Conservation (phyloP, 2,113 vertebrate genomes). For the Anthoscopus minutus region DNA sequence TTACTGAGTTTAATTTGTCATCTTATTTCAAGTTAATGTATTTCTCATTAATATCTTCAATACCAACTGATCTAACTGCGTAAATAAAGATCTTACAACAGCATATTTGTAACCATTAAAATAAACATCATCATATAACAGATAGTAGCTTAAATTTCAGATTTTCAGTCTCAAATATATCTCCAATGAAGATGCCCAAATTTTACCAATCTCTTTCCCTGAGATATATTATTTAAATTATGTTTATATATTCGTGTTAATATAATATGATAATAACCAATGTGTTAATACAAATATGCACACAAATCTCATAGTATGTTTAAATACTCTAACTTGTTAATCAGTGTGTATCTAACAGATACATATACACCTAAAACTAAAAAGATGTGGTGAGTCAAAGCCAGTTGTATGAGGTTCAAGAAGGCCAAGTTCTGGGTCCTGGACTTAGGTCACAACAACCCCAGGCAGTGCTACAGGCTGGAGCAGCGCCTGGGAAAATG, state of each 20-base stretch:
- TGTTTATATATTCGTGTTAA: not conserved
- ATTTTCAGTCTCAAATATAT: not conserved
- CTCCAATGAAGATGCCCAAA: not conserved
- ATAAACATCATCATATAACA: not conserved
- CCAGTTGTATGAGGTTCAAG: not conserved
- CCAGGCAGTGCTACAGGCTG: fast-evolving
- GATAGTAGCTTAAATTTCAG: not conserved
- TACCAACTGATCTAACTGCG: not conserved
- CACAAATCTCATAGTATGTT: not conserved
- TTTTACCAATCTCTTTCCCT: not conserved
- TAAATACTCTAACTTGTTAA: not conserved
- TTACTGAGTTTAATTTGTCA: not conserved
- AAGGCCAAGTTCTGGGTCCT: not conserved
- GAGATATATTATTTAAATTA: not conserved
- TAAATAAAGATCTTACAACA: not conserved
- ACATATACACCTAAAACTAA: not conserved
- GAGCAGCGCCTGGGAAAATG: not conserved
- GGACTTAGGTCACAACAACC: not conserved
- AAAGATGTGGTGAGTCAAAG: not conserved
- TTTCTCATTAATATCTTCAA: not conserved
- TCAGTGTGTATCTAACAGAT: not conserved
- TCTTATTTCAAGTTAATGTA: not conserved
- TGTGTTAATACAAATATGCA: not conserved
- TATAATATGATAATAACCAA: not conserved
- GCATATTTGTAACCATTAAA: not conserved